phyloP scores from a whole-genome alignment of 2,888 invertebrate species.

The Philereme transversata region DNA sequence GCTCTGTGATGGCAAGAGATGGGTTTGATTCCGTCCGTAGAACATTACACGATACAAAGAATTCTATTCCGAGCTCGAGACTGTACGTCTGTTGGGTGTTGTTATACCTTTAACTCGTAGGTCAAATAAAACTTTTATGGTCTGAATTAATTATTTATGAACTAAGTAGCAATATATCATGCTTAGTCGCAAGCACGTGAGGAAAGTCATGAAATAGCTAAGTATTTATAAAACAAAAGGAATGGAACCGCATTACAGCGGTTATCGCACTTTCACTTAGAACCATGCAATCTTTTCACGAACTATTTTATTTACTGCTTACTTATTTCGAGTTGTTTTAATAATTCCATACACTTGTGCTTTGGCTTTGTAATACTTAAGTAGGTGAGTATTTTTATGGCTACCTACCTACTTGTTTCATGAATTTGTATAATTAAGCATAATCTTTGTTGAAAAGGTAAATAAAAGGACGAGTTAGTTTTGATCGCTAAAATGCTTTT shows the following conservation, averaged over 20 bases:
- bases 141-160: conserved; percentile 37
- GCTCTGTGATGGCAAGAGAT: too few relatives aligned
- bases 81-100: neutral
- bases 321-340: conserved; percentile 17
- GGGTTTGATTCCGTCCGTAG: too few relatives aligned
- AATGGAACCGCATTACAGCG: conserved; percentile 39
- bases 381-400: too few relatives aligned
- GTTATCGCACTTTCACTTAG: conserved; percentile 55
- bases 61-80: too few relatives aligned
- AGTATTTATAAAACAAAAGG: conserved; percentile 33
- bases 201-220: conserved; percentile 46
- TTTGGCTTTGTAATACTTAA: neutral
- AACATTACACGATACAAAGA: too few relatives aligned
- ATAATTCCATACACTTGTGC: conserved; percentile 18
- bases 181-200: conserved; percentile 47
- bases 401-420: too few relatives aligned
- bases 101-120: neutral
- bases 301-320: conserved; percentile 41
- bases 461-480: too few relatives aligned
- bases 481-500: too few relatives aligned
- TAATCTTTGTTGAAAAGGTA: too few relatives aligned
- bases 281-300: conserved; percentile 50
- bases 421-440: too few relatives aligned
- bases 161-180: conserved; percentile 47
- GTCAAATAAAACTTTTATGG: conserved; percentile 1